Evolutionary conservation across 2,113 vertebrate genomes (phyloP).

Genomic region (Oreochromis tanganicae): DNA sequence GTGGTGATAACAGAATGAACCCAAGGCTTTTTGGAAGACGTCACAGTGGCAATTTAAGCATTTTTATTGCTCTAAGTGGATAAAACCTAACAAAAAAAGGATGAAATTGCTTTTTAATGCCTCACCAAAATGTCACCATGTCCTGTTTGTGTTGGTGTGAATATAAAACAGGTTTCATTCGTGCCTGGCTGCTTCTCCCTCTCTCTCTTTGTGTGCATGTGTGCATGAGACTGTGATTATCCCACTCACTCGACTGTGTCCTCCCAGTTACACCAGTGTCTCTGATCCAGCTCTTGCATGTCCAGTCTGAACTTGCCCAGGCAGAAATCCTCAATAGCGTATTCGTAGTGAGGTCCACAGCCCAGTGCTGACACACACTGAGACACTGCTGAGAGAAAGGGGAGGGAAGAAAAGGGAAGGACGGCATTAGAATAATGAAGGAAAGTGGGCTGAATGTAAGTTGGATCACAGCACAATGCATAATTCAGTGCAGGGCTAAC

Average conservation of each 20-base stretch:
- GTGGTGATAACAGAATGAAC: background rate
- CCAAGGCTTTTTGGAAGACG: background rate
- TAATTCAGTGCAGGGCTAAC: background rate
- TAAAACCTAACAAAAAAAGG: background rate
- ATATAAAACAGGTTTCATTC: background rate
- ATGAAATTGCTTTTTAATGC: background rate
- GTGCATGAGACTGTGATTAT: background rate
- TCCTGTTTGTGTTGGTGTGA: background rate
- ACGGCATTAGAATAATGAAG: background rate
- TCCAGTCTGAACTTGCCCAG: slow-evolving; percentile 77
- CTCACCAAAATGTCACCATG: background rate
- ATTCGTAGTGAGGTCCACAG: slow-evolving; percentile 73
- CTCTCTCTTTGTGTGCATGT: background rate
- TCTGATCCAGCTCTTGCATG: slow-evolving; percentile 81
- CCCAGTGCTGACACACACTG: slow-evolving; percentile 59
- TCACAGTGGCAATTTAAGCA: background rate
- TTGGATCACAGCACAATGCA: background rate
- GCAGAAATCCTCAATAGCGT: slow-evolving; percentile 79
- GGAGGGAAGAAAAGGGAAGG: background rate
- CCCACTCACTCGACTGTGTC: slow-evolving; percentile 82
- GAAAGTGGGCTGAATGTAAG: background rate
- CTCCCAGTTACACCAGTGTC: slow-evolving; percentile 86
- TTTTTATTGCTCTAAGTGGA: background rate
- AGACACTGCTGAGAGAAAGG: slow-evolving; percentile 46
- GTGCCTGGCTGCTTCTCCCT: background rate